Evolutionary conservation across 2,888 invertebrate species (phyloP).

Genomic region (Cylloceria caligata): DNA sequence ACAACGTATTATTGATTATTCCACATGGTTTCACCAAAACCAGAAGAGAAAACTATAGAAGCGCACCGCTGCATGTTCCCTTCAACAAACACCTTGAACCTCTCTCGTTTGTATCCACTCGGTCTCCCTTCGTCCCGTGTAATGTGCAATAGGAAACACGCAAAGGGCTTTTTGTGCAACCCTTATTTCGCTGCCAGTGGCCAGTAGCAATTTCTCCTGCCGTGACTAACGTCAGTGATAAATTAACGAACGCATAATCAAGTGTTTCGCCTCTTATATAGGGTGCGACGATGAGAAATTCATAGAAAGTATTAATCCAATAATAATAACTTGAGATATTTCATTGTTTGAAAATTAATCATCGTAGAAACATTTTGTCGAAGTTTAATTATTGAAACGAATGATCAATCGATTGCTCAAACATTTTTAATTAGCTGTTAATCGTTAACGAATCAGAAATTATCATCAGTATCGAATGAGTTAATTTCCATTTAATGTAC

Average conservation of each 20-base stretch:
- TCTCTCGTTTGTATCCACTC: conserved; percentile 21
- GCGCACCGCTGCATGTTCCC: neutral
- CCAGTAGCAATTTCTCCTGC: conserved; percentile 40
- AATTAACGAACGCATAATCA: conserved; percentile 57
- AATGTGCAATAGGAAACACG: conserved; percentile 58
- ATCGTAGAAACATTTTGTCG: too few species aligned
- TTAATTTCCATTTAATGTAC: too few species aligned
- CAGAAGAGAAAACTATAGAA: conserved; percentile 51
- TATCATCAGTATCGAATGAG: too few species aligned
- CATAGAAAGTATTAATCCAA: neutral
- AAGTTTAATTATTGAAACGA: too few species aligned
- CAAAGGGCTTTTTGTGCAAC: conserved; percentile 47
- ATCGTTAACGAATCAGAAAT: too few species aligned
- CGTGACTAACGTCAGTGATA: conserved; percentile 57
- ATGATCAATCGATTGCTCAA: too few species aligned
- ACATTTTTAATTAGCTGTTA: too few species aligned
- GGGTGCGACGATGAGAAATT: neutral
- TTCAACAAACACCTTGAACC: conserved; percentile 47
- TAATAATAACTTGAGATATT: neutral
- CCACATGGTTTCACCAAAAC: conserved; percentile 68
- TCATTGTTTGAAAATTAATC: neutral
- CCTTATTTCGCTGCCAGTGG: conserved; percentile 38
- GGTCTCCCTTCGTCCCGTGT: neutral
- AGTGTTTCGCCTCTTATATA: conserved; percentile 26
- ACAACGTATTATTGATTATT: conserved; percentile 68